Percentiles rank a stretch among this genome's conserved stretches.
phyloP scores from a whole-genome alignment of 2,888 invertebrate species.

The Leptura quadrifasciata region DNA sequence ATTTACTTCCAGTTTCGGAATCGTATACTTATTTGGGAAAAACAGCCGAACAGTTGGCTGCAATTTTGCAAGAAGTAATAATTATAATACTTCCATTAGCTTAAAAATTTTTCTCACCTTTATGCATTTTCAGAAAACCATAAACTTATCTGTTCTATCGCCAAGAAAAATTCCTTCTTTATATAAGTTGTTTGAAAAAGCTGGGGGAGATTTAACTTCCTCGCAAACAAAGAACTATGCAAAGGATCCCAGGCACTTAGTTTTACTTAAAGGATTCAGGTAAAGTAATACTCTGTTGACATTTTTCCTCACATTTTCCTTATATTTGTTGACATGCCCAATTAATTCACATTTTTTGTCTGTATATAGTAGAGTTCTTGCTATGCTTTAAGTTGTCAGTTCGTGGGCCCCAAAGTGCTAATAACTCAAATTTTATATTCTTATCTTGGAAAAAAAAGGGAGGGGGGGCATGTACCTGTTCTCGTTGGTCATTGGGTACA shows the following conservation, averaged over 20 bases:
- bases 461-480: no score
- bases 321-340: no score
- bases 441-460: no score
- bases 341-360: no score
- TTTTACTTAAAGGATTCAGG: constrained; percentile 85
- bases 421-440: no score
- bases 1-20: constrained; percentile 88
- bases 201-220: constrained; percentile 88
- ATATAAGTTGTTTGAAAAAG: constrained; percentile 91
- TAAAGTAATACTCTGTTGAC: no score
- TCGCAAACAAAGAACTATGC: constrained; percentile 93
- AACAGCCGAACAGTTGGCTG: constrained; percentile 90
- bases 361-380: no score
- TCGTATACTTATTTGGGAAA: constrained; percentile 83
- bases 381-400: no score
- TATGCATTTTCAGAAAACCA: constrained; percentile 79
- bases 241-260: constrained; percentile 89
- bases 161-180: constrained; percentile 92
- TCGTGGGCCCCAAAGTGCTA: no score
- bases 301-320: no score
- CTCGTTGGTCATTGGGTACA: no score
- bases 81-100: neutral
- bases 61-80: constrained; percentile 83
- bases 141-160: constrained; percentile 90
- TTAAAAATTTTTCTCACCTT: constrained; percentile 43